phyloP scores from a whole-genome alignment of 2,888 invertebrate genomes.

The Vesta saturnalis region DNA sequence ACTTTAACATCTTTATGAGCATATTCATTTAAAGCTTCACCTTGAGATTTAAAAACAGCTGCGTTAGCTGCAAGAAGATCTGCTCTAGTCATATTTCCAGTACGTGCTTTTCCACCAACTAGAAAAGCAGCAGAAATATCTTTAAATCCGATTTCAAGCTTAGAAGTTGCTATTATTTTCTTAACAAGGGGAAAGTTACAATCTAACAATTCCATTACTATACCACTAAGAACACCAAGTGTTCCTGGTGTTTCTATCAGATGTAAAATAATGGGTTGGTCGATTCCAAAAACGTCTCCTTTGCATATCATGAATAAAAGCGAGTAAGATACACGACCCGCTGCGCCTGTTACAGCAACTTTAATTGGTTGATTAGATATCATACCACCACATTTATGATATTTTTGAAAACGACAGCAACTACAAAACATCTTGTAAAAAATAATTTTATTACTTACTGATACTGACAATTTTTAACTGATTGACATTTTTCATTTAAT shows the following conservation, averaged over 20 bases:
- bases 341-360: constrained; percentile 97
- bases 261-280: constrained; percentile 87
- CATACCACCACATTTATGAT: neutral
- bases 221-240: constrained; percentile 94
- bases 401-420: neutral
- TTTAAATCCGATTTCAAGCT: constrained; percentile 90
- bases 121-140: constrained; percentile 96
- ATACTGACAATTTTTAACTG: neutral
- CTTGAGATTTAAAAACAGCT: constrained; percentile 97
- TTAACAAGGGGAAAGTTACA: constrained; percentile 91
- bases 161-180: constrained; percentile 87
- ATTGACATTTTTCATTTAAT: no score
- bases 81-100: constrained; percentile 98
- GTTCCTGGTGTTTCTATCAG: constrained; percentile 95
- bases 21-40: constrained; percentile 89
- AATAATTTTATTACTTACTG: neutral
- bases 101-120: constrained; percentile 98
- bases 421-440: neutral
- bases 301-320: constrained; percentile 93
- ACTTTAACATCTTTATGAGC: constrained; percentile 94
- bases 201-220: constrained; percentile 97
- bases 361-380: constrained; percentile 80
- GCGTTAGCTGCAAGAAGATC: constrained; percentile 97
- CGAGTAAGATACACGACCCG: constrained; percentile 99
- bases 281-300: constrained; percentile 92